Base-by-base conservation (phyloP, 1,140 invertebrate genomes). In the Drosophila varians region DNA sequence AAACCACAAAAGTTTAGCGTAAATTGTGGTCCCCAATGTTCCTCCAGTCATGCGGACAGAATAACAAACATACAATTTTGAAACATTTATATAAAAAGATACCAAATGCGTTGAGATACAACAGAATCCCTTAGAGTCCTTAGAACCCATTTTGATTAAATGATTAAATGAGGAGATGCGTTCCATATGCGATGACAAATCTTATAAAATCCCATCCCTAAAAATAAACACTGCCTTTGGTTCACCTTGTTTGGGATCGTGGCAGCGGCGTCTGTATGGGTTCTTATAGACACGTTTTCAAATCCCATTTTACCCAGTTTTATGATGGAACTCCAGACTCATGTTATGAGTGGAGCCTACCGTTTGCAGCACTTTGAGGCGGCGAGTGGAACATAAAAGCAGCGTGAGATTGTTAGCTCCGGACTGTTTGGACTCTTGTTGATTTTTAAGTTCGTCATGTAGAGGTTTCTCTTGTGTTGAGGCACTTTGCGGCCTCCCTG, bases 201-300 rank as follows among this genome's bases (percentile, higher is more conserved):
- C 64, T 77, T 71, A 73, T 72, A 84, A 78, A 79, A 70, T 76
- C 42, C 69, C 68, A 78, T 86, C 86, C 21, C 2, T 21, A 79
- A 84, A 86, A 76, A 86, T 62, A 64, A 77, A 74, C 60, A 69
- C 62, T 48, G 65, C 36, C 56, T 40, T 74, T 55, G 68, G 78
- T 60, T 66, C 45, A 84, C 43, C 25, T 36, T 34, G 34, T 58
- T 52, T 18, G n/a, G 8, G 48, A 43, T 49, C 16, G 26, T 31
- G 28, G 56, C 18, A 45, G 26, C 45, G 34, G n/a, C 65, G 11
- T 49, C 12, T 14, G 19, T 69, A 34, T 58, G 58, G 34, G 57
- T 26, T 46, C n/a, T 25, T 31, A 2, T 6, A 14, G 14, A 31
- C 14, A 34, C 31, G 46, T 53, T 55, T 62, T 58, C 34, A 54